Evolutionary conservation across 2,888 invertebrate species (phyloP).

Genomic region (Sarcophaga carnaria): DNA sequence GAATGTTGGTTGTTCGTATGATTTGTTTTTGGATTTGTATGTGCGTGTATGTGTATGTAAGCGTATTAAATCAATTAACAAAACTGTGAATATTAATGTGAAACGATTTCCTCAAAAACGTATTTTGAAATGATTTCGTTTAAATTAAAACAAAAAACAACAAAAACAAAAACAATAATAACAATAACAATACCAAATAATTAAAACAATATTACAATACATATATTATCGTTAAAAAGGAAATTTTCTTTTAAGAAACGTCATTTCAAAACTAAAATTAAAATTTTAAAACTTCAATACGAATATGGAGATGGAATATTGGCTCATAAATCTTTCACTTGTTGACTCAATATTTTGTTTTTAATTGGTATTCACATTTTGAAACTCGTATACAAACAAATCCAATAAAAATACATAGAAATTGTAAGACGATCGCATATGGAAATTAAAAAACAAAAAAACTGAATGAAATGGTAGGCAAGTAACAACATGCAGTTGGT

Average conservation of each 20-base stretch:
- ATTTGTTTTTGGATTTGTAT: background rate
- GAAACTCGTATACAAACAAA: constrained; percentile 26
- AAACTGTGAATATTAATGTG: constrained; percentile 50
- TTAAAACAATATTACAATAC: too few relatives aligned
- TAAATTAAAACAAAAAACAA: constrained; percentile 38
- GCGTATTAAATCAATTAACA: constrained; percentile 65
- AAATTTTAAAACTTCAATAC: constrained; percentile 31
- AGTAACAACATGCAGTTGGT: too few relatives aligned
- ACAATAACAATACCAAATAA: too few relatives aligned
- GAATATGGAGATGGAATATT: constrained; percentile 22
- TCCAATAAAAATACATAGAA: constrained; percentile 1
- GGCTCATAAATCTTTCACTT: constrained; percentile 79
- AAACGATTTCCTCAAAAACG: constrained; percentile 62
- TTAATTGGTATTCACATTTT: constrained; percentile 73
- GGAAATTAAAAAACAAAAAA: constrained; percentile 2
- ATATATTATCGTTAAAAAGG: too few relatives aligned
- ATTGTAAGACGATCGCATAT: background rate
- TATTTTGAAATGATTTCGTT: background rate
- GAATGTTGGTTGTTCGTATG: too few relatives aligned
- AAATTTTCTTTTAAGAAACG: too few relatives aligned
- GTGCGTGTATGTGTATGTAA: background rate
- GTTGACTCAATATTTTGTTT: constrained; percentile 74
- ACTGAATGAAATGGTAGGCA: background rate
- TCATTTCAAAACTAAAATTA: constrained; percentile 6
- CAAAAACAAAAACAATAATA: background rate